A percentile compares a stretch with the other conserved stretches of the same genome.
Evolutionary conservation across 1,140 invertebrate genomes (phyloP).

Genomic region (Magallana angulata): DNA sequence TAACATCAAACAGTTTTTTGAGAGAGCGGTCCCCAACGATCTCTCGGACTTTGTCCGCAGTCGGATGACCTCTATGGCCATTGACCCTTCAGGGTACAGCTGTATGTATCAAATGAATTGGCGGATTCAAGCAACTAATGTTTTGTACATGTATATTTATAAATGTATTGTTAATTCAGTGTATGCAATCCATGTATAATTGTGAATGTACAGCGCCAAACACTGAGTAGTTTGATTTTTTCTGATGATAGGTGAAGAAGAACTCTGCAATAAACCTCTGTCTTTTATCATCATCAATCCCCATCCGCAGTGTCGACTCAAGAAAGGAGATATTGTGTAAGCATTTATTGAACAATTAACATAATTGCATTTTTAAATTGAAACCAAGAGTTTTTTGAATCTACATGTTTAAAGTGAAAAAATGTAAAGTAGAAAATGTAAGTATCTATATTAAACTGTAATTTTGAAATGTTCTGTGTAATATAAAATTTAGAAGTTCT

Average conservation of each 20-base stretch:
- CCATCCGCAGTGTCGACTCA: slow-evolving; percentile 67
- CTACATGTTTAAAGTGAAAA: no score
- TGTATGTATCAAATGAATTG: slow-evolving; percentile 58
- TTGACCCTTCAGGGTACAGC: slow-evolving; percentile 64
- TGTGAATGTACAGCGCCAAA: no score
- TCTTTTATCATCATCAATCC: slow-evolving; percentile 74
- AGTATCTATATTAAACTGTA: no score
- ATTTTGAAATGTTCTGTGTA: no score
- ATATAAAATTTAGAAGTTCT: no score
- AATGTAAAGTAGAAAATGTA: no score
- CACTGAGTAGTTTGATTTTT: no score
- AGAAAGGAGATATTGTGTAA: slow-evolving; percentile 73
- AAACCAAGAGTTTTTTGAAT: no score
- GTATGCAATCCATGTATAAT: no score
- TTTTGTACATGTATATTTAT: background rate
- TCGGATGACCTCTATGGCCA: slow-evolving; percentile 67
- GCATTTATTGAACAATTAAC: slow-evolving; percentile 39
- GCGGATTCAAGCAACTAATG: no score
- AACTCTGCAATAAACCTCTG: slow-evolving; percentile 57
- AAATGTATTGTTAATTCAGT: no score
- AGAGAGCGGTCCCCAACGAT: slow-evolving; percentile 65
- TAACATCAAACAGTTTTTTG: slow-evolving; percentile 60
- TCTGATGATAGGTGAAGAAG: slow-evolving; percentile 58
- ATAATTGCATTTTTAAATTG: no score
- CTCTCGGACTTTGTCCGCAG: slow-evolving; percentile 68